Evolutionary conservation across 2,888 invertebrate species (phyloP).

Genomic region (Lypha dubia): DNA sequence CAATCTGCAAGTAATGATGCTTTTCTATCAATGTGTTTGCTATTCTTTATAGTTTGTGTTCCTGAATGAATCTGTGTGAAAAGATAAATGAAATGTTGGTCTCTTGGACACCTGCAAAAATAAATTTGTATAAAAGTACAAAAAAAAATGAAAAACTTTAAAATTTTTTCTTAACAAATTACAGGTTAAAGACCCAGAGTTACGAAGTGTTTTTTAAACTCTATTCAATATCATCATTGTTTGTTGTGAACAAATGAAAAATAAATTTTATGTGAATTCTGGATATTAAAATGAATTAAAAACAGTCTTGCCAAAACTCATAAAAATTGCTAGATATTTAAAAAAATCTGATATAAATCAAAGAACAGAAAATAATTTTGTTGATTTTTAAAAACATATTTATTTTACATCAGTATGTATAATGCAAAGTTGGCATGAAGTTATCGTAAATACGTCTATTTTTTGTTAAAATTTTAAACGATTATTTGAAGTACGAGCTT

Average conservation of each 20-base stretch:
- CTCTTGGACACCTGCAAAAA: slow-evolving; percentile 66
- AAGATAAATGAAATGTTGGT: slow-evolving; percentile 64
- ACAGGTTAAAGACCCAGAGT: slow-evolving; percentile 41
- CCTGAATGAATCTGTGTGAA: slow-evolving; percentile 37
- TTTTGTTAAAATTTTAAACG: no score
- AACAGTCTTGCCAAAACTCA: no score
- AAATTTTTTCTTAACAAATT: slow-evolving; percentile 41
- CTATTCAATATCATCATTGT: slow-evolving; percentile 2
- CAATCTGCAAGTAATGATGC: slow-evolving; percentile 69
- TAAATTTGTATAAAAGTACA: slow-evolving; percentile 23
- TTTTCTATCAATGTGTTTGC: slow-evolving; percentile 64
- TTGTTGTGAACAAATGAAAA: neutral
- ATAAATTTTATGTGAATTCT: slow-evolving; percentile 9
- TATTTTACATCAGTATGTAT: no score
- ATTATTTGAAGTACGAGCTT: no score
- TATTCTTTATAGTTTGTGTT: slow-evolving; percentile 24
- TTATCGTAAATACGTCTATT: no score
- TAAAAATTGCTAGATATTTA: no score
- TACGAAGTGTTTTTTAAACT: neutral
- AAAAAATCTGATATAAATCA: no score
- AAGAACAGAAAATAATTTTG: no score
- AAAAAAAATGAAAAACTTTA: slow-evolving; percentile 19
- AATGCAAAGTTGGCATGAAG: no score
- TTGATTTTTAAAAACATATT: no score
- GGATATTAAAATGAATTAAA: neutral